Conservation (phyloP, 2,888 invertebrate species). For the Papilio elwesi region DNA sequence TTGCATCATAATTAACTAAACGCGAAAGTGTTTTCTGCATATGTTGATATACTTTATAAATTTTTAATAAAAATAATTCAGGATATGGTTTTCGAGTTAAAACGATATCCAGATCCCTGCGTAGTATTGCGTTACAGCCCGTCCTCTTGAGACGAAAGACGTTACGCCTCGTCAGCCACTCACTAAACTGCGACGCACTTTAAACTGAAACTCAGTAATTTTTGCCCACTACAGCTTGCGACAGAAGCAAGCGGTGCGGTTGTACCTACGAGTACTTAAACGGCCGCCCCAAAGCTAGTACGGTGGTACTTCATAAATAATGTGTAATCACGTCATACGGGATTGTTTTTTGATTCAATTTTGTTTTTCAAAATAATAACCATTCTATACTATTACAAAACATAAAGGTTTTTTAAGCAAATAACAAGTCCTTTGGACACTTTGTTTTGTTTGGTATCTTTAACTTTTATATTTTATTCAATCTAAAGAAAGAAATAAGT, state of each 20-base stretch:
- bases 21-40: too few relatives aligned
- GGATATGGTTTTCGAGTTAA: not conserved
- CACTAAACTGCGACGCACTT: slow-evolving; percentile 11
- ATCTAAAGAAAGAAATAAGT: not conserved
- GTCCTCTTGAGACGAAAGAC: slow-evolving; percentile 11
- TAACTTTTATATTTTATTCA: too few relatives aligned
- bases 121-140: not conserved
- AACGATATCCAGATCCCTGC: not conserved
- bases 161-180: slow-evolving; percentile 6
- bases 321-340: too few relatives aligned
- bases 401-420: too few relatives aligned
- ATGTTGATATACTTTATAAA: too few relatives aligned
- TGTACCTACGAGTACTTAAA: not conserved
- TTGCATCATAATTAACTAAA: too few relatives aligned
- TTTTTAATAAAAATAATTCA: not conserved
- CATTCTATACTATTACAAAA: too few relatives aligned
- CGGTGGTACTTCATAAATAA: not conserved
- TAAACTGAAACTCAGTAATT: slow-evolving; percentile 16
- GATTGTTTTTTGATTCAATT: not conserved
- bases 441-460: too few relatives aligned
- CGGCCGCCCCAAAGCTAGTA: not conserved
- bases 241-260: not conserved
- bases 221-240: not conserved
- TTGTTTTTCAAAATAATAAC: not conserved
- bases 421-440: too few relatives aligned